Evolutionary conservation across 2,888 invertebrate genomes (phyloP).

Genomic region (Teleogryllus oceanicus): DNA sequence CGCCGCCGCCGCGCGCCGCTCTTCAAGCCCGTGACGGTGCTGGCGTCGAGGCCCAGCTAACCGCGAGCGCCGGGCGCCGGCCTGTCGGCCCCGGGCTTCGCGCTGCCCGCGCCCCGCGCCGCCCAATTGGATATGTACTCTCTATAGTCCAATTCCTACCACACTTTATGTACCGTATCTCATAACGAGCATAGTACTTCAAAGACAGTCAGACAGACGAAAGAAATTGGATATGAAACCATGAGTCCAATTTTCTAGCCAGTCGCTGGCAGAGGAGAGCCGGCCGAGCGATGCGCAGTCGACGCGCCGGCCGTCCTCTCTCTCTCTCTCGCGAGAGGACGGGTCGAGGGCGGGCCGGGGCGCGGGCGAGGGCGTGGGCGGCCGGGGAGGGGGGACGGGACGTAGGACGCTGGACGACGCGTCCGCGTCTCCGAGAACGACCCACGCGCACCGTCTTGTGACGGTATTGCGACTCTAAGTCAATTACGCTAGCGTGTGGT

Average conservation of each 20-base stretch:
- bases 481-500: not conserved
- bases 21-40: conserved; percentile 47
- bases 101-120: not conserved
- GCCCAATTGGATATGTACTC: not conserved
- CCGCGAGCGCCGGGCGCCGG: not conserved
- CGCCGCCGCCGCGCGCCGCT: conserved; percentile 48
- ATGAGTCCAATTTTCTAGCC: conserved; percentile 18
- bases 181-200: not conserved
- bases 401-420: too few relatives aligned
- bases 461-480: conserved; percentile 18
- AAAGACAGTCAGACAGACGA: not conserved
- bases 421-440: not conserved
- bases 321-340: too few relatives aligned
- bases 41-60: conserved; percentile 36
- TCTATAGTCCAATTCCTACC: not conserved
- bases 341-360: too few relatives aligned
- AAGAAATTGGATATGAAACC: conserved; percentile 9
- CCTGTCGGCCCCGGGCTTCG: not conserved
- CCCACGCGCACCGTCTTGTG: not conserved
- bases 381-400: too few relatives aligned
- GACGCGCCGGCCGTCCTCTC: too few relatives aligned
- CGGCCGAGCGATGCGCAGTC: not conserved
- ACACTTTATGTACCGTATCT: too few relatives aligned
- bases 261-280: not conserved
- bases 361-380: too few relatives aligned